These are phyloP conservation scores for Agrochola macilenta DNA, from an alignment of 2,888 invertebrate genomes.

Conservation along the genomic window DNA sequence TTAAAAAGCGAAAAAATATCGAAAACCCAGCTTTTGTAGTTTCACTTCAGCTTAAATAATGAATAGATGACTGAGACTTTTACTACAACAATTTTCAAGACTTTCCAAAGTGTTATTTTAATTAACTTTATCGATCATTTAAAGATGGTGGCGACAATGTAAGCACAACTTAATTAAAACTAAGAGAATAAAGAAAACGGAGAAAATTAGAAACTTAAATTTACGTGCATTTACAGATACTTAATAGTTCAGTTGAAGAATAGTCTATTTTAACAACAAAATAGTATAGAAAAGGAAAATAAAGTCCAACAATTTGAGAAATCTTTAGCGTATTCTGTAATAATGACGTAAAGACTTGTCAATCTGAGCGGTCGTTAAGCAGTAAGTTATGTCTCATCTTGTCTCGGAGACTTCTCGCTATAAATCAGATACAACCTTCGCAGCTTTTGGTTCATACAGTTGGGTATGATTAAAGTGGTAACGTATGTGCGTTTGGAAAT, in stretches of 20 bases:
- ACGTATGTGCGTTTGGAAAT: conserved; percentile 5
- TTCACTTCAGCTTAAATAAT: neutral
- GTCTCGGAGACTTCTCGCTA: conserved; percentile 45
- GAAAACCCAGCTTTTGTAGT: neutral
- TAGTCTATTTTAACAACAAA: neutral
- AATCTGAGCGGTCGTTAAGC: conserved; percentile 54
- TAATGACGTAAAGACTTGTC: conserved; percentile 56
- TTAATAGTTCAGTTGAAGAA: neutral
- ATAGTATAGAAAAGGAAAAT: conserved; percentile 26
- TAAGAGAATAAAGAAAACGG: neutral
- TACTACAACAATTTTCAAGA: neutral
- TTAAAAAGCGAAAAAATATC: neutral
- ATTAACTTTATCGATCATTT: neutral
- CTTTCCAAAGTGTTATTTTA: neutral
- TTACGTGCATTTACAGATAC: neutral
- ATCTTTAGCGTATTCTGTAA: conserved; percentile 15
- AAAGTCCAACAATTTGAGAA: conserved; percentile 30
- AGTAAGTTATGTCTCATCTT: conserved; percentile 60
- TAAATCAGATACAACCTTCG: conserved; percentile 53
- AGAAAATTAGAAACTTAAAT: neutral
- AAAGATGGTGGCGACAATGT: neutral
- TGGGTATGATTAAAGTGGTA: conserved; percentile 15
- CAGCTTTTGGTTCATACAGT: conserved; percentile 16
- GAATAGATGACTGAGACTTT: neutral
- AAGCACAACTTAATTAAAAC: neutral